These are phyloP conservation scores for Bombylius discolor DNA, from an alignment of 2,888 invertebrate species.

Conservation along the genomic window DNA sequence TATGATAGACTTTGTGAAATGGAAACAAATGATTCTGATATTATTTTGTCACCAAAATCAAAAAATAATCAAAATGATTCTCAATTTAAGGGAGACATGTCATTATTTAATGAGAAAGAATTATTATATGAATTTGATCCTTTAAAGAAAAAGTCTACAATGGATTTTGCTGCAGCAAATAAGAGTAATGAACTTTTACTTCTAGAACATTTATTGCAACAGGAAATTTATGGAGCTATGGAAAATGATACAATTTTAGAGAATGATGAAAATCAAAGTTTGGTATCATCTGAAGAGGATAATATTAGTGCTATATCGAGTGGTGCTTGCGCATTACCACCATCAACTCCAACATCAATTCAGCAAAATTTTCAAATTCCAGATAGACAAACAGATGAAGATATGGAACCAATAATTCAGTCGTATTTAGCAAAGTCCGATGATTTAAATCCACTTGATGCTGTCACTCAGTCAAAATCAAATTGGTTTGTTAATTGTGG, in stretches of 20 bases:
- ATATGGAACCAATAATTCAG: not conserved
- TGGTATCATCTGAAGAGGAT: conserved; percentile 39
- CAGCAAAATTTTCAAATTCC: not conserved
- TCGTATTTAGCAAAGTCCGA: conserved; percentile 9
- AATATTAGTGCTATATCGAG: conserved; percentile 18
- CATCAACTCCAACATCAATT: conserved; percentile 7
- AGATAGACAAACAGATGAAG: not conserved
- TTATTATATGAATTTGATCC: conserved; percentile 67
- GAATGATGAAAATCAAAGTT: conserved; percentile 35
- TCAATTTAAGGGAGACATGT: not conserved
- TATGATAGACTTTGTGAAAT: conserved; percentile 33
- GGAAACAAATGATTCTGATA: conserved; percentile 19
- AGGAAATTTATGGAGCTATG: conserved; percentile 53
- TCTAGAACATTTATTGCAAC: conserved; percentile 53
- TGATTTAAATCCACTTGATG: not conserved
- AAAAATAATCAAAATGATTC: too few relatives aligned
- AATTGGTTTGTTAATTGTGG: conserved; percentile 28
- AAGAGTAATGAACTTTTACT: conserved; percentile 49
- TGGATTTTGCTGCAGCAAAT: conserved; percentile 23
- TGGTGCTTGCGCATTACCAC: conserved; percentile 9
- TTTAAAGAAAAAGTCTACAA: conserved; percentile 25
- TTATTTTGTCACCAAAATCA: not conserved
- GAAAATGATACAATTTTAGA: conserved; percentile 27
- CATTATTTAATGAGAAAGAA: conserved; percentile 29
- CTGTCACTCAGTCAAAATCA: conserved; percentile 22